Conservation (phyloP, 1,140 invertebrate species). For the Chionoecetes opilio region DNA sequence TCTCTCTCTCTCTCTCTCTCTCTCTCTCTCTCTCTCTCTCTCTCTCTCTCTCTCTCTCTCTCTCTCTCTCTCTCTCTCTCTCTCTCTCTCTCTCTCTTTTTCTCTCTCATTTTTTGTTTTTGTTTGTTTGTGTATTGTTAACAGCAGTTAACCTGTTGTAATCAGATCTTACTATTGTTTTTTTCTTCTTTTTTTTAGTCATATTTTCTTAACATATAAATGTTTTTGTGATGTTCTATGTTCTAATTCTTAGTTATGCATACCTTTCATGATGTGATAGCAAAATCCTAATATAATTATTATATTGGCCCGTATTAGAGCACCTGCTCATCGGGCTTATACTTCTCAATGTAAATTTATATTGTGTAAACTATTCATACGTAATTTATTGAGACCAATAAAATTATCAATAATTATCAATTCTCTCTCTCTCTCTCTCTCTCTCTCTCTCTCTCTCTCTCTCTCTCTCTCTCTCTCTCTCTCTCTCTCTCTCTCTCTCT, state of each 20-base stretch:
- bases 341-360: too few relatives aligned
- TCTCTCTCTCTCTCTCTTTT: neutral
- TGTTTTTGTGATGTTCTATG: too few relatives aligned
- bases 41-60: neutral
- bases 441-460: neutral
- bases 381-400: too few relatives aligned
- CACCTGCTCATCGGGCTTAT: neutral
- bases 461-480: neutral
- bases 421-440: neutral
- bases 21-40: too few relatives aligned
- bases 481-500: constrained; percentile 27
- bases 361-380: too few relatives aligned
- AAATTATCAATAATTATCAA: too few relatives aligned
- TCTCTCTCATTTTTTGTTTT: neutral
- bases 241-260: neutral
- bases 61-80: neutral
- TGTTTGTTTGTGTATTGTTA: too few relatives aligned
- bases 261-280: neutral
- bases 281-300: neutral
- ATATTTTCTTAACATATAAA: too few relatives aligned
- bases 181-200: neutral
- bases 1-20: neutral
- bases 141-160: too few relatives aligned
- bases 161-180: too few relatives aligned
- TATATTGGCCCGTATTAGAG: neutral